Evolutionary conservation across 2,797 vertebrate species (phyloP).

Genomic region (Thamnophis elegans): DNA sequence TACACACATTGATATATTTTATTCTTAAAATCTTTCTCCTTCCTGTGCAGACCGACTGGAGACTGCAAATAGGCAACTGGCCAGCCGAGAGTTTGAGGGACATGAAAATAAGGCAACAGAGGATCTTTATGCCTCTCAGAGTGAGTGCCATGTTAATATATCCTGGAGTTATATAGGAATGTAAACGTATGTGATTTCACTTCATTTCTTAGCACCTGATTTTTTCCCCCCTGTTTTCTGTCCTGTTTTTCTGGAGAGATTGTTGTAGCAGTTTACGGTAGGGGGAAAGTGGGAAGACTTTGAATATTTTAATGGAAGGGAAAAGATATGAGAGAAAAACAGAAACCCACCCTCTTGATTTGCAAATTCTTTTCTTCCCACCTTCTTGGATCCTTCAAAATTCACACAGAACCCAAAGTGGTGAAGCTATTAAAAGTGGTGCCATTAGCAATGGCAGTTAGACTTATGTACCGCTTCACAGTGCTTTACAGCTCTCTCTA

Average conservation of each 20-base stretch:
- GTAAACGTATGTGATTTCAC: not conserved
- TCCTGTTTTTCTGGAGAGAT: not conserved
- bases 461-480: too few species aligned
- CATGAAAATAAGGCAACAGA: constrained; percentile 73
- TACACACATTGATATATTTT: constrained; percentile 49
- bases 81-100: constrained; percentile 75
- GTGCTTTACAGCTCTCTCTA: too few species aligned
- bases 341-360: not conserved
- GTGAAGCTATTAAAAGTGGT: not conserved
- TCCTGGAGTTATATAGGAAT: not conserved
- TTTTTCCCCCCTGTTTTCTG: not conserved
- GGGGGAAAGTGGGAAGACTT: constrained; percentile 26
- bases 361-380: constrained; percentile 14
- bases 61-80: constrained; percentile 83
- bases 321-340: constrained; percentile 13
- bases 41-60: constrained; percentile 80
- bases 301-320: constrained; percentile 44
- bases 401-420: not conserved
- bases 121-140: constrained; percentile 73
- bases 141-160: constrained; percentile 69
- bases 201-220: not conserved
- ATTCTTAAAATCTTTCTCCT: constrained; percentile 64
- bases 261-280: constrained; percentile 25
- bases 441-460: not conserved
- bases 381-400: not conserved